Evolutionary conservation across 2,113 vertebrate species (phyloP).

Genomic region (Acanthochromis polyacanthus): DNA sequence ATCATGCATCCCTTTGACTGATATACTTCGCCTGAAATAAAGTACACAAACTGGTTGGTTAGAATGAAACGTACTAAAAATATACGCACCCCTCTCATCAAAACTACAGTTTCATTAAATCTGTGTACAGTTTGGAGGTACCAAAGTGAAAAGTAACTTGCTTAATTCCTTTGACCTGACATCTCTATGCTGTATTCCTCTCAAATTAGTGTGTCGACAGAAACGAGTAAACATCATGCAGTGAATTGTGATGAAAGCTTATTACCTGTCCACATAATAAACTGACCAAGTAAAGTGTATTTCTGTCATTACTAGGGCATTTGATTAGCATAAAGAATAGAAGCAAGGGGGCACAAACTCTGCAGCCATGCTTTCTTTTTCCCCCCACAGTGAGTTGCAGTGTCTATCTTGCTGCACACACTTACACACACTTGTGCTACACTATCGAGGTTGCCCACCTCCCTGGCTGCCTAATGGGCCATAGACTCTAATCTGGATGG

Average conservation of each 20-base stretch:
- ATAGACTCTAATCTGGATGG: constrained; percentile 82
- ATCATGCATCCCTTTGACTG: too few species aligned
- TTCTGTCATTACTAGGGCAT: constrained; percentile 28
- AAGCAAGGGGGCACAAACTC: constrained; percentile 18
- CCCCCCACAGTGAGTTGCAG: constrained; percentile 43
- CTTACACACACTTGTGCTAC: constrained; percentile 55
- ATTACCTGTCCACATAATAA: not conserved
- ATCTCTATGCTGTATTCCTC: not conserved
- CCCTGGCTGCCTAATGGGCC: constrained; percentile 85
- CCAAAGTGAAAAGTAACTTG: not conserved
- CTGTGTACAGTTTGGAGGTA: not conserved
- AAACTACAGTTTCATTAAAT: too few species aligned
- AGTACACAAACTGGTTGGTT: too few species aligned
- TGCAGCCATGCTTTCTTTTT: constrained; percentile 1
- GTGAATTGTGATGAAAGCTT: not conserved
- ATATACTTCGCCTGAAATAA: too few species aligned
- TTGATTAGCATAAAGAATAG: constrained; percentile 19
- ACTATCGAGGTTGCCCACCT: constrained; percentile 71
- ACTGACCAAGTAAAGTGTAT: not conserved
- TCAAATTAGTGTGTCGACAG: not conserved
- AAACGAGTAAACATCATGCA: not conserved
- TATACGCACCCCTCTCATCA: too few species aligned
- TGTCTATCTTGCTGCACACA: constrained; percentile 47
- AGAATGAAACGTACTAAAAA: too few species aligned
- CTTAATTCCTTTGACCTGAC: not conserved